Evolutionary conservation across 2,797 vertebrate genomes (phyloP).

Genomic region (Fundulus diaphanus): DNA sequence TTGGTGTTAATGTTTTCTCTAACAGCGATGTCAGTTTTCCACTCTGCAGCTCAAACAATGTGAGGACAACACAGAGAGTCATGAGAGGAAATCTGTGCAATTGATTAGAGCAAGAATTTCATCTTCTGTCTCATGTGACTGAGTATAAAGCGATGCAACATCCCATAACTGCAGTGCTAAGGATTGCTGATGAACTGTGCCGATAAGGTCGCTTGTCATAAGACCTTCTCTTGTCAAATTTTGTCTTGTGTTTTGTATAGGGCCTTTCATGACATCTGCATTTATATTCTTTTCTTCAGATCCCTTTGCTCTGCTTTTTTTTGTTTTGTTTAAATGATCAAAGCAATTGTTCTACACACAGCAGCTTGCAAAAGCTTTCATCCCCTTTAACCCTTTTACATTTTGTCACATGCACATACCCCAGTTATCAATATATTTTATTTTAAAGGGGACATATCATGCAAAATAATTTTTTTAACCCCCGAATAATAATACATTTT

Average conservation of each 20-base stretch:
- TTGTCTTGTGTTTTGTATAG: constrained; percentile 32
- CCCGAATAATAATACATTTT: no score
- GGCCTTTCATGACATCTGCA: constrained; percentile 14
- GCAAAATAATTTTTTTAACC: no score
- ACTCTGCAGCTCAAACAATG: constrained; percentile 49
- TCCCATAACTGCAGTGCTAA: constrained; percentile 54
- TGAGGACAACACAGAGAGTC: constrained; percentile 46
- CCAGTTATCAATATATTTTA: not conserved
- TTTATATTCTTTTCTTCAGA: not conserved
- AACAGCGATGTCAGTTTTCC: constrained; percentile 52
- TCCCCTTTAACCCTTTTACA: not conserved
- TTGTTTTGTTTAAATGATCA: constrained; percentile 14
- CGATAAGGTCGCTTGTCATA: constrained; percentile 51
- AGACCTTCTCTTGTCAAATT: constrained; percentile 51
- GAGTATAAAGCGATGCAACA: constrained; percentile 31
- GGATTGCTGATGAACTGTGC: constrained; percentile 63
- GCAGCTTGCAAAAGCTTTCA: not conserved
- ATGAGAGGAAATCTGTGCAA: constrained; percentile 37
- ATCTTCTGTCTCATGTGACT: constrained; percentile 37
- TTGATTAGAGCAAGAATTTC: constrained; percentile 51
- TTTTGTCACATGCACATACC: not conserved
- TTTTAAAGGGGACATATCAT: no score
- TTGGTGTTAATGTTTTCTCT: constrained; percentile 48
- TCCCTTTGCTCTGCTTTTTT: not conserved
- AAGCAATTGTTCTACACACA: not conserved